These are phyloP conservation scores for Ferrisia virgata DNA, from an alignment of 2,888 invertebrate genomes.

Conservation along the genomic window DNA sequence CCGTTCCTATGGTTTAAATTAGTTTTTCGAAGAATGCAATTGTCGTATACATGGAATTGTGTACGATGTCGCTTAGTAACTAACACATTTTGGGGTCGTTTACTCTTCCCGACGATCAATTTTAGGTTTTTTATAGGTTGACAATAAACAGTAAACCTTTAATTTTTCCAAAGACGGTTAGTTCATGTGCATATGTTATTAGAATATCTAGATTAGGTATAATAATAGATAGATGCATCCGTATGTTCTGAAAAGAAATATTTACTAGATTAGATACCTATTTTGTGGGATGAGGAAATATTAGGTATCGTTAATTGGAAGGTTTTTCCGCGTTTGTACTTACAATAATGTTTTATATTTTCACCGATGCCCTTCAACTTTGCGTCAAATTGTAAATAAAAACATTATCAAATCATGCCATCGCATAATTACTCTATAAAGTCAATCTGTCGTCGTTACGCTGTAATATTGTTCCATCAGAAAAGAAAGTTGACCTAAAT, in stretches of 20 bases:
- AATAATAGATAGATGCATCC: too few relatives aligned
- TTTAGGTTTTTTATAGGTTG: too few relatives aligned
- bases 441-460: neutral
- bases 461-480: neutral
- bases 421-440: constrained; percentile 5
- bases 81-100: neutral
- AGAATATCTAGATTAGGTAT: too few relatives aligned
- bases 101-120: neutral
- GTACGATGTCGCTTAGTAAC: neutral
- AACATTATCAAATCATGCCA: neutral
- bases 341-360: neutral
- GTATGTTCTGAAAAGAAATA: too few relatives aligned
- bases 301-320: neutral
- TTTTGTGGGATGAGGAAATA: neutral
- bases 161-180: too few relatives aligned
- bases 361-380: neutral
- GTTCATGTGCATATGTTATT: too few relatives aligned
- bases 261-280: too few relatives aligned
- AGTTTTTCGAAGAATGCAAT: neutral
- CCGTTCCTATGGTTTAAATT: neutral
- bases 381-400: neutral
- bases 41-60: neutral
- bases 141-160: too few relatives aligned
- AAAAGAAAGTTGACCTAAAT: constrained; percentile 9
- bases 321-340: neutral